phyloP scores from a whole-genome alignment of 1,140 invertebrate species.

The Musca domestica region DNA sequence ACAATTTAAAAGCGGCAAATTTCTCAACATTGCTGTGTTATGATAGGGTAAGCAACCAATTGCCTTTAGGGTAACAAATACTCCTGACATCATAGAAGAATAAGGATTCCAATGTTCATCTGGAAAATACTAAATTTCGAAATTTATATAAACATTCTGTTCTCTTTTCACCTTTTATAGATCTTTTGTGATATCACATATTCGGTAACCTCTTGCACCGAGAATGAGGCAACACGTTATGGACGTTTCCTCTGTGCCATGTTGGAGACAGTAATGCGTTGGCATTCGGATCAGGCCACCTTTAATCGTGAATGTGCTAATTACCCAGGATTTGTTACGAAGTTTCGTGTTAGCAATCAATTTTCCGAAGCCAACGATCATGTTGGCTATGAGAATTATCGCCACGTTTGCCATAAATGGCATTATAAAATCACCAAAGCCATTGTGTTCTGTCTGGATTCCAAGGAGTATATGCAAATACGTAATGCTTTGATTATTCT shows the following conservation, averaged over 20 bases:
- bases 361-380: constrained; percentile 86
- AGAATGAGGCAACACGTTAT: constrained; percentile 96
- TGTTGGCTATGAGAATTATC: constrained; percentile 96
- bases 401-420: constrained; percentile 98
- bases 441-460: constrained; percentile 92
- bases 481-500: constrained; percentile 93
- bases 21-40: constrained; percentile 97
- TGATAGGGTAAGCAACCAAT: constrained; percentile 72
- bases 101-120: no score
- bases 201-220: constrained; percentile 94
- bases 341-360: constrained; percentile 84
- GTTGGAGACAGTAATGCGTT: constrained; percentile 92
- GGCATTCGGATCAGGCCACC: constrained; percentile 85
- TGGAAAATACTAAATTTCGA: no score
- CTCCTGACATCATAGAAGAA: not conserved
- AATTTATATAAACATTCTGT: not conserved
- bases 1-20: constrained; percentile 92
- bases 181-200: constrained; percentile 98
- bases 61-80: constrained; percentile 41
- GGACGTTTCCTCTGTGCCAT: constrained; percentile 91
- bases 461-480: constrained; percentile 96
- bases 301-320: constrained; percentile 95
- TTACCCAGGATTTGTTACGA: constrained; percentile 96
- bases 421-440: constrained; percentile 98
- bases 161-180: constrained; percentile 57